These are phyloP conservation scores for Deilephila porcellus DNA, from an alignment of 2,888 invertebrate species.

Conservation along the genomic window DNA sequence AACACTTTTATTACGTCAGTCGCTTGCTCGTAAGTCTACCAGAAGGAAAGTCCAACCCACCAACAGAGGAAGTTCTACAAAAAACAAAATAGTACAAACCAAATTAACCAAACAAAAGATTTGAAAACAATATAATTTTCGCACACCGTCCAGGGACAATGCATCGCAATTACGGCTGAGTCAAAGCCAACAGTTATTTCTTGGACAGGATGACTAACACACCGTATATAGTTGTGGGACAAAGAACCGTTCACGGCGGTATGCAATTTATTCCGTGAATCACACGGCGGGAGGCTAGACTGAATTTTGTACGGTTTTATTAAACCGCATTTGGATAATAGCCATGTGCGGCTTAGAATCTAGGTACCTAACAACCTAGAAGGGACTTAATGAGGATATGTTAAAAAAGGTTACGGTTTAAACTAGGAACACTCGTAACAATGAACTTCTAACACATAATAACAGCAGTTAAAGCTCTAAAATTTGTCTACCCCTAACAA, in stretches of 20 bases:
- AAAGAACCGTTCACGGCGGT: constrained; percentile 49
- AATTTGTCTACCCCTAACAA: too few species aligned
- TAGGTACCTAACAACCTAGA: too few species aligned
- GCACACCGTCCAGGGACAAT: constrained; percentile 12
- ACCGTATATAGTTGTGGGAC: constrained; percentile 48
- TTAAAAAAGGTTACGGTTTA: too few species aligned
- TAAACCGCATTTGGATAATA: neutral
- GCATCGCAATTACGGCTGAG: constrained; percentile 38
- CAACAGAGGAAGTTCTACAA: too few species aligned
- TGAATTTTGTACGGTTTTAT: constrained; percentile 12
- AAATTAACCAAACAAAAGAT: constrained; percentile 21
- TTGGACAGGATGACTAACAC: constrained; percentile 50
- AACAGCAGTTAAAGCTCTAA: too few species aligned
- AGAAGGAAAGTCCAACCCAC: too few species aligned
- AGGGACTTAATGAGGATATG: too few species aligned
- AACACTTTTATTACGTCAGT: too few species aligned
- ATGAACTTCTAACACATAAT: too few species aligned
- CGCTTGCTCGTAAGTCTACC: too few species aligned
- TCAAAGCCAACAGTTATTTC: constrained; percentile 49
- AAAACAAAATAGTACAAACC: neutral
- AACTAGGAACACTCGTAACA: too few species aligned
- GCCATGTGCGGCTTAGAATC: too few species aligned
- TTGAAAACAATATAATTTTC: neutral
- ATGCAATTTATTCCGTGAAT: constrained; percentile 39
- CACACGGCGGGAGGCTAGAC: constrained; percentile 32